Percentiles rank a stretch among this genome's conserved stretches.
These are phyloP conservation scores for Lepidurus couesii DNA, from an alignment of 1,140 invertebrate genomes.

Conservation along the genomic window DNA sequence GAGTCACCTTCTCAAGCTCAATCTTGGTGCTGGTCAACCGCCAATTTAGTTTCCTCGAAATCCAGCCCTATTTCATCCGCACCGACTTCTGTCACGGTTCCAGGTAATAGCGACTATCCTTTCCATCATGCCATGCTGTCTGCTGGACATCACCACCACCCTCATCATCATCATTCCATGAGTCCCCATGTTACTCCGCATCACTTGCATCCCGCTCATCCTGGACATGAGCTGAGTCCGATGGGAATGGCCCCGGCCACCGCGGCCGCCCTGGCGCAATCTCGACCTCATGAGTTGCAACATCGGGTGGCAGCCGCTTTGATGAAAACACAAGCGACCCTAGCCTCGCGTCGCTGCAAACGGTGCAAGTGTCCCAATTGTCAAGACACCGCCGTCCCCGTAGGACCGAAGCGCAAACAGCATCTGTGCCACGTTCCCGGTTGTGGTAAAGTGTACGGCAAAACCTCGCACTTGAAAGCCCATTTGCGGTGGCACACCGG, in stretches of 20 bases:
- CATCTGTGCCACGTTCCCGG: conserved; percentile 69
- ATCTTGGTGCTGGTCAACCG: conserved; percentile 24
- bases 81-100: neutral
- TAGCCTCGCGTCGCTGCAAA: conserved; percentile 37
- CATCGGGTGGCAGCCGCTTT: conserved; percentile 28
- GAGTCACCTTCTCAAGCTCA: neutral
- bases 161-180: conserved; percentile 22
- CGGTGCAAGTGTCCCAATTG: conserved; percentile 40
- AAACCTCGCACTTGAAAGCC: conserved; percentile 64
- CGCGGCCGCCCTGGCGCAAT: conserved; percentile 14
- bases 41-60: neutral
- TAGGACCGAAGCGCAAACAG: conserved; percentile 68
- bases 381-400: conserved; percentile 35
- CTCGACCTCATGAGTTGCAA: conserved; percentile 24
- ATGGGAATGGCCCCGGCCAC: neutral
- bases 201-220: neutral
- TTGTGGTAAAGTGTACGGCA: conserved; percentile 62
- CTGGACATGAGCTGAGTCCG: neutral
- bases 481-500: conserved; percentile 61
- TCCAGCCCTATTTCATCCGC: neutral
- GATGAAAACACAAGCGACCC: conserved; percentile 30
- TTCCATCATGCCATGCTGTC: conserved; percentile 27
- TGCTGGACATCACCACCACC: neutral
- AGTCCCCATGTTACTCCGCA: neutral
- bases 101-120: conserved; percentile 5